phyloP scores from a whole-genome alignment of 23 tunicate species.

The Styela plicata region DNA sequence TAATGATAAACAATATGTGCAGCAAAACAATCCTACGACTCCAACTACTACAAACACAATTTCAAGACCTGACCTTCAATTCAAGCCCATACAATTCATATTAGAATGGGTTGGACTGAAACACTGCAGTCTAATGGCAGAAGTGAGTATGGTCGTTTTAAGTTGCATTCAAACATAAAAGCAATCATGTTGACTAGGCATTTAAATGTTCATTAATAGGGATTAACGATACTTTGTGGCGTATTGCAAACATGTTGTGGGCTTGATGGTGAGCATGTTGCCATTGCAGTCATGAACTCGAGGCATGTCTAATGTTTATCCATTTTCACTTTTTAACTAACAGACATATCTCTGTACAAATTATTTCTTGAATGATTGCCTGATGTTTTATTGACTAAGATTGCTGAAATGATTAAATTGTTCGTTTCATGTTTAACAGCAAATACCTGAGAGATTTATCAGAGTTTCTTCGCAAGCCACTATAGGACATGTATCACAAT shows the following conservation, averaged over 20 bases:
- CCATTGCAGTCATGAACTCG: too few species aligned
- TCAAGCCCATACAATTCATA: constrained; percentile 8
- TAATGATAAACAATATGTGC: not conserved
- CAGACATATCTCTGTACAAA: too few species aligned
- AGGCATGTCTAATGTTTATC: too few species aligned
- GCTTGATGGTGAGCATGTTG: too few species aligned
- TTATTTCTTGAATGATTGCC: too few species aligned
- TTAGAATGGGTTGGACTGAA: constrained; percentile 54
- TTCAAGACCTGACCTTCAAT: not conserved
- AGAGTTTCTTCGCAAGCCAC: constrained; percentile 54
- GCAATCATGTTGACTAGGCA: too few species aligned
- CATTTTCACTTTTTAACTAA: too few species aligned
- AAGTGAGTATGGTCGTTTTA: not conserved
- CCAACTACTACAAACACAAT: not conserved
- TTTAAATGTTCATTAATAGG: too few species aligned
- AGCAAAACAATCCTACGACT: not conserved
- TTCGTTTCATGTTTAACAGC: constrained; percentile 11
- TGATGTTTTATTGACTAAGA: not conserved
- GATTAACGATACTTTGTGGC: too few species aligned
- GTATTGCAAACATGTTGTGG: too few species aligned
- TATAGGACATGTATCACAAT: constrained; percentile 66
- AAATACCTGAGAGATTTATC: constrained; percentile 38
- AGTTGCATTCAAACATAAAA: too few species aligned
- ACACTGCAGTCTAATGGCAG: constrained; percentile 23
- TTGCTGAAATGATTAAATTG: constrained; percentile 36